Percentiles rank a stretch among this genome's conserved stretches.
phyloP scores from a whole-genome alignment of 2,888 invertebrate genomes.

The Apomyelois bistriatella region DNA sequence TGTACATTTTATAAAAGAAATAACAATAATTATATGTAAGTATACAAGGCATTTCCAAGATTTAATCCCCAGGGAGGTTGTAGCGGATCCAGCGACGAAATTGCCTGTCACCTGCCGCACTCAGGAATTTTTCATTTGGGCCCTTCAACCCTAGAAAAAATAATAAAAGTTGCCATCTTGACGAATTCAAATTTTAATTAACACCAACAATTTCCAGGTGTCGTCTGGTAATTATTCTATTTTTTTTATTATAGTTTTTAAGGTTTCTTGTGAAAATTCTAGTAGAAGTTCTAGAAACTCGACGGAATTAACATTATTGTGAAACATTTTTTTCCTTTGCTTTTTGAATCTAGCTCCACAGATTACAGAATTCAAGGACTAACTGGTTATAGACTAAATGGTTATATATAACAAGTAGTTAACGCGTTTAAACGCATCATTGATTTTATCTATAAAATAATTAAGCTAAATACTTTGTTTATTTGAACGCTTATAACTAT shows the following conservation, averaged over 20 bases:
- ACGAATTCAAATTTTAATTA: slow-evolving; percentile 23
- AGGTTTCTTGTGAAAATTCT: background rate
- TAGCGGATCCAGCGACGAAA: slow-evolving; percentile 19
- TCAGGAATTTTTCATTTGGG: slow-evolving; percentile 45
- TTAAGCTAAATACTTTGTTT: too few relatives aligned
- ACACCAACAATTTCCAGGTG: slow-evolving; percentile 6
- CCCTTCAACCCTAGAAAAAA: slow-evolving; percentile 18
- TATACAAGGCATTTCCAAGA: slow-evolving; percentile 1
- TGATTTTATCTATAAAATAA: too few relatives aligned
- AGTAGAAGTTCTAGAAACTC: too few relatives aligned
- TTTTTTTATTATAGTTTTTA: background rate
- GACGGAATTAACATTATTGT: background rate
- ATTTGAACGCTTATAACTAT: too few relatives aligned
- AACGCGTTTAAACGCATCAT: too few relatives aligned
- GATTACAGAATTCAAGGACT: too few relatives aligned
- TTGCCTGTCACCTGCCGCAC: slow-evolving; percentile 29
- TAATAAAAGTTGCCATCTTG: slow-evolving; percentile 5
- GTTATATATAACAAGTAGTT: too few relatives aligned
- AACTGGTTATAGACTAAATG: too few relatives aligned
- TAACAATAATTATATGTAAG: too few relatives aligned
- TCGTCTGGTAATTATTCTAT: slow-evolving; percentile 5
- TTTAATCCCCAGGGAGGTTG: slow-evolving; percentile 8
- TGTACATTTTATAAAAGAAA: too few relatives aligned
- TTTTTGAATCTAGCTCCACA: too few relatives aligned
- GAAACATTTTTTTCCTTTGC: too few relatives aligned